Evolutionary conservation across 2,888 invertebrate genomes (phyloP), one percentile per base, ranked within the genome.

Genomic region (Morpho achilles): DNA sequence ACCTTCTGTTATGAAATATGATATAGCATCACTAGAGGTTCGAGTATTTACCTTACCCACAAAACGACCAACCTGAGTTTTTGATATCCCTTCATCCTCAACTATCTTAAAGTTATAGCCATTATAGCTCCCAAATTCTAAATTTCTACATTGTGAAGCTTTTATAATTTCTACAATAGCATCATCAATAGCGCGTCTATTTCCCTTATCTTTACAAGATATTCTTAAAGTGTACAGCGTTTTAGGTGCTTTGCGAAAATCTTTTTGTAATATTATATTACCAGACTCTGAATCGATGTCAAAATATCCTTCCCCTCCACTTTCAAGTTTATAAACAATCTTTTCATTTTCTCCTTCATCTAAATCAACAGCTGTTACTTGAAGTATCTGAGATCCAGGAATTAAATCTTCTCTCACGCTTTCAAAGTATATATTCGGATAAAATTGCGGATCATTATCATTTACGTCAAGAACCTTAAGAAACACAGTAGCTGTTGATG

Each of bases 371-470:
- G 98, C 98, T 56, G 92, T 93, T 22, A 99, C 94, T 82, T 94
- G 94, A 16, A 96, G 81, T 67, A 98, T 82, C 49, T 92, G 91
- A 39, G 93, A 92, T 16, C 95, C 94, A 22, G 92, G 80, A 58
- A 92, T 84, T 43, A 93, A 84, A 74, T 95, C 94, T 71, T 96
- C 95, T 43, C 93, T 91, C 48, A 98, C 90, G 48, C 94, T 92
- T 68, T 96, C 92, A 76, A 97, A 95, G 82, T 98, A 98, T 73
- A 94, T 93, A 75, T 93, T 93, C 0, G 98, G 98, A 87, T 98
- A 98, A 88, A 99, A 98, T 72, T 94, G 93, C 0, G 98, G 98
- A 70, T 93, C 93, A 80, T 98, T 98, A 83, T 99, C 98, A 81
- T 99, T 98, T 9, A 97, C 94, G 84, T 98, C 98, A 61, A 94